Conservation (phyloP, 1,140 invertebrate species). For the Hermatobates lingyangjiaoensis region DNA sequence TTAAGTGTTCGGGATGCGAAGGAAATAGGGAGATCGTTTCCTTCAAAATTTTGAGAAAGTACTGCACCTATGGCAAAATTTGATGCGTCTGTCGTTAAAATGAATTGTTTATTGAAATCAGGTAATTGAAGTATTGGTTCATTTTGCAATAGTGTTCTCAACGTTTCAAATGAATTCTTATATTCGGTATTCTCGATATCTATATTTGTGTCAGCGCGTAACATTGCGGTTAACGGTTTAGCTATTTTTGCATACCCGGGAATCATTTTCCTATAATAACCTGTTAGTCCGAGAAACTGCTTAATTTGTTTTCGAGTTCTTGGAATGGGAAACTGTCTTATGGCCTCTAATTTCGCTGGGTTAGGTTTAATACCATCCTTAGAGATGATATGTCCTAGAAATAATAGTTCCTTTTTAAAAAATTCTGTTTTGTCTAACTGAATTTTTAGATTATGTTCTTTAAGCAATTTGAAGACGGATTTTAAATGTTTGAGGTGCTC, state of each 20-base stretch:
- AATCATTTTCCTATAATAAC: constrained; percentile 23
- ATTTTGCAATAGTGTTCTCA: constrained; percentile 1
- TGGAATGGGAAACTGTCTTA: constrained; percentile 20
- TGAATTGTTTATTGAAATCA: constrained; percentile 21
- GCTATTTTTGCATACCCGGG: constrained; percentile 18
- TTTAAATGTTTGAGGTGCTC: too few relatives aligned
- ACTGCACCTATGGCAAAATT: constrained; percentile 21
- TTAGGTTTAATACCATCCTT: constrained; percentile 20
- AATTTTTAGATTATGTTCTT: too few relatives aligned
- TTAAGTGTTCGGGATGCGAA: constrained; percentile 20
- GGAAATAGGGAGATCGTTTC: constrained; percentile 19
- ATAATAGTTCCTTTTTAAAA: constrained; percentile 18
- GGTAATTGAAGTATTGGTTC: not conserved
- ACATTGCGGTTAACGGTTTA: constrained; percentile 18
- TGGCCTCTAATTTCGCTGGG: constrained; percentile 18
- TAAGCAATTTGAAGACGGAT: too few relatives aligned
- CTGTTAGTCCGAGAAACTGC: constrained; percentile 24
- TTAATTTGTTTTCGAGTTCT: constrained; percentile 23
- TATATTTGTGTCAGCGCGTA: constrained; percentile 17
- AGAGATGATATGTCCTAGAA: constrained; percentile 21
- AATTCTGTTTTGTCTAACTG: too few relatives aligned
- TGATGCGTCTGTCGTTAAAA: constrained; percentile 24
- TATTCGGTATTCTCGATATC: constrained; percentile 1
- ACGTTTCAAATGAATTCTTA: not conserved
- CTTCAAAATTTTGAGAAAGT: constrained; percentile 19